phyloP scores from a whole-genome alignment of 2,113 vertebrate species.

The Trematocara macrostoma region DNA sequence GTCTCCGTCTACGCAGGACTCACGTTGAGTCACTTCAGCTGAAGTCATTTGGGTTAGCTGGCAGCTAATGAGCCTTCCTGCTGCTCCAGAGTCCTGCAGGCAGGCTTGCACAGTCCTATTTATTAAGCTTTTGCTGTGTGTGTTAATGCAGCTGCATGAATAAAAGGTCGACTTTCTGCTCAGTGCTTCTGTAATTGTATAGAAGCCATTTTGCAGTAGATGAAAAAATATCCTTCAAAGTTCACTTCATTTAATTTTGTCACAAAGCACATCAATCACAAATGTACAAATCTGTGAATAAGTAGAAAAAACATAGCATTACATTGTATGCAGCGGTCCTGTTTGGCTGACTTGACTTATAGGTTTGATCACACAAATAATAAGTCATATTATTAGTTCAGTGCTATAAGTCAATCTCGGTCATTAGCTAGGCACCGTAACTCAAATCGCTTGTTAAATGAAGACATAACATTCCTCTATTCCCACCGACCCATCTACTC shows the following conservation, averaged over 20 bases:
- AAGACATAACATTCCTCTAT: neutral
- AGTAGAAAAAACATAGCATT: neutral
- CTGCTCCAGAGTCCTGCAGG: neutral
- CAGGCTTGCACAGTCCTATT: neutral
- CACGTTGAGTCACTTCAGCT: conserved; percentile 17
- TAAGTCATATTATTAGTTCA: neutral
- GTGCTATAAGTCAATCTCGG: neutral
- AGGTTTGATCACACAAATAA: neutral
- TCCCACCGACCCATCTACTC: neutral
- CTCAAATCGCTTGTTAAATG: neutral
- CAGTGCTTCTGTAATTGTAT: neutral
- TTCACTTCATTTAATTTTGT: neutral
- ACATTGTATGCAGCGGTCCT: rapidly evolving
- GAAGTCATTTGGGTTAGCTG: conserved; percentile 12
- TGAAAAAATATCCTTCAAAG: neutral
- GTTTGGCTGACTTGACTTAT: neutral
- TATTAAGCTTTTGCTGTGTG: neutral
- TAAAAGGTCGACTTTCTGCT: neutral
- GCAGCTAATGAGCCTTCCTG: conserved; percentile 36
- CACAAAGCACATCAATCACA: neutral
- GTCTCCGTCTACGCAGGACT: neutral
- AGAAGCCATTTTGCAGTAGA: neutral
- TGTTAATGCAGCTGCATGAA: neutral
- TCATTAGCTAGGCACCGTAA: neutral
- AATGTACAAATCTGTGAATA: neutral